Evolutionary conservation across 1,140 invertebrate species (phyloP).

Genomic region (Idris sp.): DNA sequence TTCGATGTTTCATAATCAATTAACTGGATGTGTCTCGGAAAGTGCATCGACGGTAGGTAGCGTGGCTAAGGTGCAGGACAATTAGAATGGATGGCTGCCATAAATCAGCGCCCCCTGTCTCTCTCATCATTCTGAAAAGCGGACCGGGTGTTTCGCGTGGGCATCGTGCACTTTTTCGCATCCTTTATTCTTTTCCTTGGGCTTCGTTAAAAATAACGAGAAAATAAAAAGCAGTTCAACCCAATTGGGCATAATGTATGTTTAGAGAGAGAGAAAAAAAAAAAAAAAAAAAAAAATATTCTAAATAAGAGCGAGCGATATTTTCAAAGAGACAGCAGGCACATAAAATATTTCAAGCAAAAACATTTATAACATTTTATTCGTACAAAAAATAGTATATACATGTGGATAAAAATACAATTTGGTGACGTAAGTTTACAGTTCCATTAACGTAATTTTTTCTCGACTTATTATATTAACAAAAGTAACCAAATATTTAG

Average conservation of each 20-base stretch:
- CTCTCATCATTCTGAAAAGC: constrained; percentile 46
- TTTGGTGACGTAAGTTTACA: too few species aligned
- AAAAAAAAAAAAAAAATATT: constrained; percentile 27
- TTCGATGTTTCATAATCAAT: constrained; percentile 74
- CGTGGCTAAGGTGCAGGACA: constrained; percentile 75
- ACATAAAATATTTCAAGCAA: constrained; percentile 15
- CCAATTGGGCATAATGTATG: constrained; percentile 60
- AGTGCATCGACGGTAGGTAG: constrained; percentile 70
- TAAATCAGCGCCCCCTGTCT: constrained; percentile 74
- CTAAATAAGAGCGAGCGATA: constrained; percentile 43
- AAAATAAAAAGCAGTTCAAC: constrained; percentile 40
- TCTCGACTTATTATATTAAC: too few species aligned
- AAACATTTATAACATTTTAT: constrained; percentile 11
- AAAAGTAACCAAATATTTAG: too few species aligned
- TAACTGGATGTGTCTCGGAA: constrained; percentile 67
- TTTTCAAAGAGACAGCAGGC: constrained; percentile 15
- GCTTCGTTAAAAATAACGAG: constrained; percentile 61
- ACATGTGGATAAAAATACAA: too few species aligned
- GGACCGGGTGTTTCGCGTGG: constrained; percentile 62
- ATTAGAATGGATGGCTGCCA: constrained; percentile 78
- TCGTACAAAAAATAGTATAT: too few species aligned
- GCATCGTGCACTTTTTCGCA: constrained; percentile 57
- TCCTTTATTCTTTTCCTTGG: constrained; percentile 58
- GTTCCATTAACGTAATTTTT: too few species aligned
- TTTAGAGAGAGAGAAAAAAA: constrained; percentile 48